Conservation (phyloP, 2,888 invertebrate genomes). For the Auanema freiburgensis region DNA sequence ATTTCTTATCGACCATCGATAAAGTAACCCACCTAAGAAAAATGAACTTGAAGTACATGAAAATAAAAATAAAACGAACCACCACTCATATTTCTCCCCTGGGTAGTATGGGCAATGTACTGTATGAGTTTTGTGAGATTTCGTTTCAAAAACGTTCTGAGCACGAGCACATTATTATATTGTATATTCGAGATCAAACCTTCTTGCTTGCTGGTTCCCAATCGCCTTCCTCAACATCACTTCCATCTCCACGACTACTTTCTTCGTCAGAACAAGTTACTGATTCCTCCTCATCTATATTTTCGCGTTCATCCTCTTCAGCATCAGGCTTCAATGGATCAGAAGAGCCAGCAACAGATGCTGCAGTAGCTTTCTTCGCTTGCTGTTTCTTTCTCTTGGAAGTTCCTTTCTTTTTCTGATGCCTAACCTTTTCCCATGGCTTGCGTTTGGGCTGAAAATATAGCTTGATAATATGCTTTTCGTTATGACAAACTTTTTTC, state of each 20-base stretch:
- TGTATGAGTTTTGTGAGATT: conserved; percentile 89
- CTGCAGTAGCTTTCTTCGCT: conserved; percentile 2
- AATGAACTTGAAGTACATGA: background rate
- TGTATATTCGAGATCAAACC: background rate
- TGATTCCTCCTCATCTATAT: conserved; percentile 67
- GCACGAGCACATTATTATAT: background rate
- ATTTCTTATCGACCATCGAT: conserved; percentile 76
- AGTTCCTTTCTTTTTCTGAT: conserved; percentile 45
- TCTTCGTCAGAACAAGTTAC: conserved; percentile 47
- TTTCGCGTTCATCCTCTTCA: conserved; percentile 30
- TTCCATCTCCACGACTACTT: conserved; percentile 27
- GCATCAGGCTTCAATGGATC: background rate
- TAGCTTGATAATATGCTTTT: background rate
- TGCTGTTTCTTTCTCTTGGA: conserved; percentile 29
- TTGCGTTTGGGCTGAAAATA: conserved; percentile 35
- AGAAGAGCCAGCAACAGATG: too few species aligned
- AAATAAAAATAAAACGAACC: conserved; percentile 68
- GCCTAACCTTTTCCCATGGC: conserved; percentile 44
- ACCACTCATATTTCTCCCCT: conserved; percentile 93
- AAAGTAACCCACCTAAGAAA: conserved; percentile 83
- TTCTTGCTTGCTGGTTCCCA: conserved; percentile 27
- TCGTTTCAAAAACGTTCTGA: conserved; percentile 69
- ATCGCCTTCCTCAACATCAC: conserved; percentile 48
- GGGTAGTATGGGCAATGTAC: conserved; percentile 97
- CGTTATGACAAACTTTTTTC: background rate